These are phyloP conservation scores for Chrysina gloriosa DNA, from an alignment of 2,888 invertebrate species.

Conservation along the genomic window DNA sequence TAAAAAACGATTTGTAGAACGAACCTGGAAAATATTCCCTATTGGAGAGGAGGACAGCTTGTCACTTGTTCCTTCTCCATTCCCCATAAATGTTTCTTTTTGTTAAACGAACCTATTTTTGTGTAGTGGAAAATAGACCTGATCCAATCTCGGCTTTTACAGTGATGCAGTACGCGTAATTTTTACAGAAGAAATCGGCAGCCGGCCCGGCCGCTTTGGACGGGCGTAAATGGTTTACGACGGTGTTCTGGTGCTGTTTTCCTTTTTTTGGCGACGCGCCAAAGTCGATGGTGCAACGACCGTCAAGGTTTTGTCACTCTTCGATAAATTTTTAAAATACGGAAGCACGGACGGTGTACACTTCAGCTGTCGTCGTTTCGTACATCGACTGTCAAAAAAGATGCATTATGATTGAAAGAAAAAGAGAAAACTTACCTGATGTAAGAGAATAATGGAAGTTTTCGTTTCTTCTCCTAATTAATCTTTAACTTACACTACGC, in stretches of 20 bases:
- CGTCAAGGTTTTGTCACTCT: slow-evolving; percentile 13
- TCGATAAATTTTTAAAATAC: too few relatives aligned
- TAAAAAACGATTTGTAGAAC: too few relatives aligned
- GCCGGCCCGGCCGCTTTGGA: neutral
- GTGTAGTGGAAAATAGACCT: neutral
- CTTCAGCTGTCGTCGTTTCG: too few relatives aligned
- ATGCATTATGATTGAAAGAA: too few relatives aligned
- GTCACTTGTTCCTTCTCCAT: neutral
- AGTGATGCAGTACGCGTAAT: neutral
- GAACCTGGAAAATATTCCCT: too few relatives aligned
- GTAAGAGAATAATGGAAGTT: too few relatives aligned
- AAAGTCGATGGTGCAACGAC: slow-evolving; percentile 22
- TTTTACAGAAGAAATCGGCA: neutral
- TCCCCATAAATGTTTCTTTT: neutral
- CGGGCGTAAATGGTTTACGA: neutral
- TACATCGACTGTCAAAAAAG: too few relatives aligned
- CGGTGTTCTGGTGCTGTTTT: neutral
- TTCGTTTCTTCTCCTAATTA: too few relatives aligned
- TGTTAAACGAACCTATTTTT: neutral
- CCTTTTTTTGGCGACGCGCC: slow-evolving; percentile 6
- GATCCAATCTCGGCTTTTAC: neutral
- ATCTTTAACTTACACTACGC: too few relatives aligned
- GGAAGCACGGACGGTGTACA: too few relatives aligned
- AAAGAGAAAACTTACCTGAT: too few relatives aligned
- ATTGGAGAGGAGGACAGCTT: too few relatives aligned